Evolutionary conservation across 2,888 invertebrate genomes (phyloP).

Genomic region (Lypha dubia): DNA sequence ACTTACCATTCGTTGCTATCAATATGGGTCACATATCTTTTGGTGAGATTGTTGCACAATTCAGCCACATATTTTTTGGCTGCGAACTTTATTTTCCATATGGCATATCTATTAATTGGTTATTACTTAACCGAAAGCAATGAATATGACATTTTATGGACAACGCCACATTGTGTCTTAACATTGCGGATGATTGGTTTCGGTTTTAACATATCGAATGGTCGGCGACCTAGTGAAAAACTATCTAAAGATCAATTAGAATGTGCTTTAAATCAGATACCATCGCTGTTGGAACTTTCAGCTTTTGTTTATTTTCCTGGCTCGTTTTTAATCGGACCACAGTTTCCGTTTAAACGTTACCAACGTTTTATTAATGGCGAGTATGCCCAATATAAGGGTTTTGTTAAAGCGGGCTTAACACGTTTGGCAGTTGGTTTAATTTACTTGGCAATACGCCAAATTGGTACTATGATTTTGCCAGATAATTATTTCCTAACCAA

Average conservation of each 20-base stretch:
- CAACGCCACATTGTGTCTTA: slow-evolving; percentile 98
- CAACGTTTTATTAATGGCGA: slow-evolving; percentile 89
- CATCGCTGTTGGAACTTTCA: slow-evolving; percentile 90
- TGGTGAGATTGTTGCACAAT: slow-evolving; percentile 85
- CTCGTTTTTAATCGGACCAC: slow-evolving; percentile 96
- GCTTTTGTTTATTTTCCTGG: slow-evolving; percentile 95
- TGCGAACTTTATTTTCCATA: slow-evolving; percentile 91
- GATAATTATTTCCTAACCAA: slow-evolving; percentile 89
- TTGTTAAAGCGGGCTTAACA: slow-evolving; percentile 83
- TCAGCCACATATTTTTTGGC: slow-evolving; percentile 85
- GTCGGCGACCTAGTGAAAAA: slow-evolving; percentile 85
- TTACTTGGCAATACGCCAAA: slow-evolving; percentile 90
- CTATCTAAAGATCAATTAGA: slow-evolving; percentile 89
- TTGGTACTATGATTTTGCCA: slow-evolving; percentile 88
- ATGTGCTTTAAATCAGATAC: slow-evolving; percentile 87
- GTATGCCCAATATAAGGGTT: slow-evolving; percentile 84
- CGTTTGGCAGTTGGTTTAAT: slow-evolving; percentile 88
- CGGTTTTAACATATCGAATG: slow-evolving; percentile 92
- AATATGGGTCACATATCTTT: slow-evolving; percentile 88
- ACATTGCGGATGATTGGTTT: slow-evolving; percentile 94
- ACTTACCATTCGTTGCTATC: slow-evolving; percentile 90
- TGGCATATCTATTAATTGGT: slow-evolving; percentile 90
- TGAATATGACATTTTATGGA: slow-evolving; percentile 97
- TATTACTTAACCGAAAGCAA: slow-evolving; percentile 92
- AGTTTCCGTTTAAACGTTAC: slow-evolving; percentile 93